Conservation (phyloP, 2,797 vertebrate genomes). For the Brotula barbata region DNA sequence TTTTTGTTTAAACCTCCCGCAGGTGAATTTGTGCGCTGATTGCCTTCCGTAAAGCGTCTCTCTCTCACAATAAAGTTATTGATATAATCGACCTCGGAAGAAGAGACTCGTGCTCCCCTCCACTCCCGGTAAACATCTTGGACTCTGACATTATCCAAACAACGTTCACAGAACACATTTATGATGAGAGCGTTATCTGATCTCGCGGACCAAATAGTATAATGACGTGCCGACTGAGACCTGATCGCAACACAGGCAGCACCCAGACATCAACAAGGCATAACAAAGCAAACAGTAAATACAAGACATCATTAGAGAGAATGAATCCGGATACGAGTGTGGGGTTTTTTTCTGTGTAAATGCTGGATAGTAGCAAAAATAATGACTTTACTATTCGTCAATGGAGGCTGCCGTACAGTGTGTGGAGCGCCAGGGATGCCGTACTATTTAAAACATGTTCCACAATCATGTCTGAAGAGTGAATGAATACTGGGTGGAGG, state of each 20-base stretch:
- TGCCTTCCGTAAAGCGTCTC: conserved; percentile 4
- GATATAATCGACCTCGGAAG: conserved; percentile 3
- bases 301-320: no score
- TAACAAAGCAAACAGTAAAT: no score
- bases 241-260: no score
- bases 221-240: no score
- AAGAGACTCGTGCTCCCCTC: background rate
- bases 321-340: no score
- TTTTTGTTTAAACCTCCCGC: conserved; percentile 7
- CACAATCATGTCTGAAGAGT: conserved; percentile 10
- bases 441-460: background rate
- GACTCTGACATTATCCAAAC: background rate
- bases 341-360: background rate
- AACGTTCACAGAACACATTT: no score
- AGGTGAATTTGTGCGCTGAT: conserved; percentile 8
- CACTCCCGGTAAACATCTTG: background rate
- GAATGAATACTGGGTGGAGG: no score
- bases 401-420: background rate
- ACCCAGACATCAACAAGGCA: no score
- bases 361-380: conserved; percentile 19
- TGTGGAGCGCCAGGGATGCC: no score
- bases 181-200: no score
- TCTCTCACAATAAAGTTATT: conserved; percentile 16
- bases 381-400: conserved; percentile 1
- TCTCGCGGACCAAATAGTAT: no score